Evolutionary conservation across 64 coral and sea anemone genomes (phyloP).

Genomic region (Actinia equina): DNA sequence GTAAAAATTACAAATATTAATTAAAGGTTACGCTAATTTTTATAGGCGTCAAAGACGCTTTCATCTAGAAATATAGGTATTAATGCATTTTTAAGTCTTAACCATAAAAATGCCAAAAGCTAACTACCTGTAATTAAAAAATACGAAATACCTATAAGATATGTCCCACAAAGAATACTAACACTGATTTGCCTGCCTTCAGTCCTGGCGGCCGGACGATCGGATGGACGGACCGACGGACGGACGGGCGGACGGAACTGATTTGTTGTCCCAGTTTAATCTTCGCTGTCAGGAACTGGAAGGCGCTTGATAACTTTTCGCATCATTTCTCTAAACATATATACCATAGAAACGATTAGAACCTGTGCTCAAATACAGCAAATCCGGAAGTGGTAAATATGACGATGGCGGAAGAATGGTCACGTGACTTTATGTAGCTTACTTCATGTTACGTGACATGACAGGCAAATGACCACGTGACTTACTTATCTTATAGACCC

Average conservation of each 20-base stretch:
- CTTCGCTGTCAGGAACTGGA: constrained; percentile 32
- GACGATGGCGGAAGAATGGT: not conserved
- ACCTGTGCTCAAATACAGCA: too few relatives aligned
- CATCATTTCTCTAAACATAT: constrained; percentile 68
- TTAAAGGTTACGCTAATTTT: too few relatives aligned
- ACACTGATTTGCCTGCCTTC: not conserved
- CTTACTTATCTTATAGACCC: not conserved
- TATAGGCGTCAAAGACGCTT: too few relatives aligned
- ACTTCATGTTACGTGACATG: not conserved
- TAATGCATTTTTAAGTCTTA: too few relatives aligned
- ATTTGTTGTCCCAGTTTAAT: not conserved
- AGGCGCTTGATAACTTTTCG: constrained; percentile 66
- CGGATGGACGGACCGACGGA: too few relatives aligned
- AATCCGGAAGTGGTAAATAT: too few relatives aligned
- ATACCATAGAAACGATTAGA: not conserved
- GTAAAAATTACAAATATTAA: too few relatives aligned
- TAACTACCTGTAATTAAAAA: not conserved
- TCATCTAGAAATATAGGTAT: too few relatives aligned
- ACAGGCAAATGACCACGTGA: not conserved
- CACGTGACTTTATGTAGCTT: too few relatives aligned
- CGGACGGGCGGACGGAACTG: too few relatives aligned
- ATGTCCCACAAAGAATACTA: not conserved
- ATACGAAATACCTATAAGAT: not conserved
- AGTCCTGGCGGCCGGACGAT: too few relatives aligned
- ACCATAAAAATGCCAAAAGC: too few relatives aligned